Evolutionary conservation across 2,888 invertebrate genomes (phyloP).

Genomic region (Crioceris asparagi): DNA sequence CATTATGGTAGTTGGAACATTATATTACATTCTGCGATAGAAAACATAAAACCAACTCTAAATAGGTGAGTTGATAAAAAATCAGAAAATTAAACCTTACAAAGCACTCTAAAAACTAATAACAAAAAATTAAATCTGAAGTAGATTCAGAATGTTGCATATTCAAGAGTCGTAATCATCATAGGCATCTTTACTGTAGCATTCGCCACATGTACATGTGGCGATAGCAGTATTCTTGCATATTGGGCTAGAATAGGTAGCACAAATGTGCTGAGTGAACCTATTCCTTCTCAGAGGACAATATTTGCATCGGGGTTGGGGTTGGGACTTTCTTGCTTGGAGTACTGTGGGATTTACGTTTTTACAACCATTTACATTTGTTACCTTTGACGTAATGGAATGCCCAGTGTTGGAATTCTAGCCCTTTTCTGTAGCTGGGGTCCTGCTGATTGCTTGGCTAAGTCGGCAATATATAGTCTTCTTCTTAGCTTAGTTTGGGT

Average conservation of each 20-base stretch:
- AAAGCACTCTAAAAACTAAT: background rate
- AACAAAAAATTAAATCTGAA: background rate
- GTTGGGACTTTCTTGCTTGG: background rate
- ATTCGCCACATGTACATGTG: slow-evolving; percentile 1
- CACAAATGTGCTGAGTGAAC: background rate
- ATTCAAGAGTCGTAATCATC: background rate
- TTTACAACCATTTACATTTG: background rate
- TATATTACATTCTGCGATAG: background rate
- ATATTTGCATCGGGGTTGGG: background rate
- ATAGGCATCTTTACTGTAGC: background rate
- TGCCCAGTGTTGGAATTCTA: slow-evolving; percentile 1
- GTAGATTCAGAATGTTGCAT: slow-evolving; percentile 1
- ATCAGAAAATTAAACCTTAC: slow-evolving; percentile 1
- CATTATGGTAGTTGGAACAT: slow-evolving; percentile 1
- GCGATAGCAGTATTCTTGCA: slow-evolving; percentile 1
- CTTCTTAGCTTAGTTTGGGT: background rate
- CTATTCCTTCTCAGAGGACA: slow-evolving; percentile 1
- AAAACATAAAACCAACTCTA: background rate
- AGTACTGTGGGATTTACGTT: background rate
- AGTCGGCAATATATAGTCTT: slow-evolving; percentile 1
- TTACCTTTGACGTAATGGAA: background rate
- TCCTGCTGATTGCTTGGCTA: slow-evolving; percentile 1
- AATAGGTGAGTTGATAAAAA: background rate
- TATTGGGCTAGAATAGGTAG: slow-evolving; percentile 1
- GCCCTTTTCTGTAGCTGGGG: slow-evolving; percentile 1